phyloP scores from a whole-genome alignment of 64 coral and sea anemone genomes.

The Montipora sp. region DNA sequence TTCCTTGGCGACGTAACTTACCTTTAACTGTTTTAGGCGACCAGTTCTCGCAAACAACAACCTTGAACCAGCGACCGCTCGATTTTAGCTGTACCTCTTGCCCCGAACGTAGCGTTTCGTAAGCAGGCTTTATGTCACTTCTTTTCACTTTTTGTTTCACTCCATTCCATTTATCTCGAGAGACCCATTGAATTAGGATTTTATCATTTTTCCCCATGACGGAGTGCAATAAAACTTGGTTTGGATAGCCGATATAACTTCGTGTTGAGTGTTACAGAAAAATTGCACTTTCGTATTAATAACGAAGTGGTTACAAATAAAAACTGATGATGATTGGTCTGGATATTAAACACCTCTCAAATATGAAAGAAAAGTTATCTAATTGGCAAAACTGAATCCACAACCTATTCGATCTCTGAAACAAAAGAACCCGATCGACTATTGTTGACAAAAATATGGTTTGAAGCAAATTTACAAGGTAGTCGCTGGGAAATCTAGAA shows the following conservation, averaged over 20 bases:
- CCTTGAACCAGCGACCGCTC: not conserved
- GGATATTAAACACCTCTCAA: not conserved
- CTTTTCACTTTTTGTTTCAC: constrained; percentile 2
- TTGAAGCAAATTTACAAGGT: no score
- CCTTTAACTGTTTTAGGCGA: not conserved
- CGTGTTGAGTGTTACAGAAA: no score
- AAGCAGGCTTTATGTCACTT: not conserved
- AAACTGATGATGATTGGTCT: no score
- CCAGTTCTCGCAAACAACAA: constrained; percentile 1
- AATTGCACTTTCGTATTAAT: no score
- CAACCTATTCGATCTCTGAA: no score
- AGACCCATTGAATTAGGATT: not conserved
- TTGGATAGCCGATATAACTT: not conserved
- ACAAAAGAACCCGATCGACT: not conserved
- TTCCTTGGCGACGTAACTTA: not conserved
- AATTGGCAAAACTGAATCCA: no score
- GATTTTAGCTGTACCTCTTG: constrained; percentile 2
- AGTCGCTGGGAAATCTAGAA: no score
- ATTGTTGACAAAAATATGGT: not conserved
- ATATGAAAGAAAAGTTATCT: no score
- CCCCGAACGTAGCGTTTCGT: not conserved
- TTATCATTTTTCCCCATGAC: not conserved
- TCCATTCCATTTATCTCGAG: not conserved
- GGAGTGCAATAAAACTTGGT: not conserved
- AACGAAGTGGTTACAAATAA: no score